Base-by-base conservation (phyloP, 2,797 vertebrate genomes). In the Anguilla obscura region DNA sequence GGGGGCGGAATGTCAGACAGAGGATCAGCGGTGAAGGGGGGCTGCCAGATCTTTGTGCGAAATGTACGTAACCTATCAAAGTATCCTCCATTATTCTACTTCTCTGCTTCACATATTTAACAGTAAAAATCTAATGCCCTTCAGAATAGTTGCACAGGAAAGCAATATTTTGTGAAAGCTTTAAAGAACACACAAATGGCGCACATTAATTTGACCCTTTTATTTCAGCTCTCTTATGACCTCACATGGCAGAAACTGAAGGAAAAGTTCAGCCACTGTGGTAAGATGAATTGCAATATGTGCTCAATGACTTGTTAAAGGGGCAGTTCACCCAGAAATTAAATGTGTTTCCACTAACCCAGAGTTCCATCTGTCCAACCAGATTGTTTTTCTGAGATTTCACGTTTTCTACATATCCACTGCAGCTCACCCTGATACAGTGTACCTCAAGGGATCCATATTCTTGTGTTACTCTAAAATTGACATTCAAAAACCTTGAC, bases 201-300 rank as follows among this genome's bases (percentile, higher is more conserved):
- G n/a, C 7, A 5, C n/a, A 66, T n/a, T 66, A 0, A n/a, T 27
- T 24, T 66, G 21, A 7, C 63, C 21, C 24, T 83, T 33, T 7
- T 86, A 3, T 97, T 96, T 79, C 96, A 99, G 99, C 97, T 99
- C 87, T 97, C 98, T 86, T 99, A 99, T 94, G 98, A 99, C 91
- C 96, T 99, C 91, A 98, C 97, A 87, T 99, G 99, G 99, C 98
- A 99, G 95, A 99, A 99, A 93, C 95, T 99, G 89, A 99, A 99
- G 92, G 99, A 99, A 92, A 99, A 98, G 93, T 99, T 99, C 95
- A 97, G 97, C 94, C 97, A 97, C 21, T 99, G 98, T 89, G 99
- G 98, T 99, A 96, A 87, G 98, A 48, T 24, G 18, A 74, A 71
- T 10, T 71, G 66, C 21, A 21, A 21, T 21, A 16, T 12, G 16